Conservation (phyloP, 2,888 invertebrate species). For the Argynnis bischoffii region DNA sequence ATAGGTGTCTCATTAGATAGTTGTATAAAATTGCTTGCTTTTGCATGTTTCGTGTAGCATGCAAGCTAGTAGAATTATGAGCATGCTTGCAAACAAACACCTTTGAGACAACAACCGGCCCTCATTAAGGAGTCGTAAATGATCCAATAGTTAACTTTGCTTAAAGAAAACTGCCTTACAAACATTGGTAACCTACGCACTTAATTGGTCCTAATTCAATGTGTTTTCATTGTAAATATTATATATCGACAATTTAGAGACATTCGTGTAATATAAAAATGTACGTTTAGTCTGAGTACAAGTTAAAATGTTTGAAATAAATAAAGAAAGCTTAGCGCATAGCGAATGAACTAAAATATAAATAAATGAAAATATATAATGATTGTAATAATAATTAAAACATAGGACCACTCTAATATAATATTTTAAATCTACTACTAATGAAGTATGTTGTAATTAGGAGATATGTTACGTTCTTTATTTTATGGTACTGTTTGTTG, state of each 20-base stretch:
- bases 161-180: constrained; percentile 44
- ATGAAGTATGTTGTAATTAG: no score
- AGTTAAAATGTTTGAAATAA: no score
- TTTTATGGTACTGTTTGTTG: no score
- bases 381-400: no score
- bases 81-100: constrained; percentile 66
- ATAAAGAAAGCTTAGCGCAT: no score
- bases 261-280: neutral
- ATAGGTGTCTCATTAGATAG: constrained; percentile 24
- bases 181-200: constrained; percentile 39
- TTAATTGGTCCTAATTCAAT: constrained; percentile 32
- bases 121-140: constrained; percentile 70
- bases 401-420: no score
- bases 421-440: no score
- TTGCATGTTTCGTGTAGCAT: constrained; percentile 48
- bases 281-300: no score
- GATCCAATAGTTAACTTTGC: constrained; percentile 58
- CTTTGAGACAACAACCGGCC: constrained; percentile 62
- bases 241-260: neutral
- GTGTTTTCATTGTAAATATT: constrained; percentile 15
- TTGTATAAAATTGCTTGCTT: constrained; percentile 50
- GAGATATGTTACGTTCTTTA: no score
- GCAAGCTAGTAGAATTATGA: constrained; percentile 57
- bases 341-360: no score
- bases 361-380: no score